These are phyloP conservation scores for Cardinalis cardinalis DNA, from an alignment of 2,113 vertebrate genomes.

Conservation along the genomic window DNA sequence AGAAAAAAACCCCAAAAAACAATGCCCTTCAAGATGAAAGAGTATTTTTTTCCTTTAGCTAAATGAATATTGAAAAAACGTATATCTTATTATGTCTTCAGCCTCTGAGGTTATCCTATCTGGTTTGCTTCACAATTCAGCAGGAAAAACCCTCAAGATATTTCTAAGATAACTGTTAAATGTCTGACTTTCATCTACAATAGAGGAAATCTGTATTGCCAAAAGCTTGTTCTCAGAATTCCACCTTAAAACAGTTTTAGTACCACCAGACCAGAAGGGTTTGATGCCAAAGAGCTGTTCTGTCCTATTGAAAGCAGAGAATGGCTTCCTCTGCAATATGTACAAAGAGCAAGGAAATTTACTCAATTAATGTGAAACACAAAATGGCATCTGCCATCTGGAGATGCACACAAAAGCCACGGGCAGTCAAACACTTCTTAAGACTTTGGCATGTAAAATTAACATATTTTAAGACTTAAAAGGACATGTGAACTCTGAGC, in stretches of 20 bases:
- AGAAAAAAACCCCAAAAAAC: not conserved
- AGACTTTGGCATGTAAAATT: conserved; percentile 77
- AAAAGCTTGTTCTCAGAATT: conserved; percentile 50
- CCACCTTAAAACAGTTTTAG: conserved; percentile 67
- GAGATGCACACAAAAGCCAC: conserved; percentile 72
- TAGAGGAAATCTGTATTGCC: conserved; percentile 4
- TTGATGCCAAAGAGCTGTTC: conserved; percentile 74
- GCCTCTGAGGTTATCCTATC: not conserved
- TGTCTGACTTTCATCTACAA: not conserved
- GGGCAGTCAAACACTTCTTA: conserved; percentile 74
- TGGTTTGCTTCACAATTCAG: conserved; percentile 12
- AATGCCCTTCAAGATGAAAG: not conserved
- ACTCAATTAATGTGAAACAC: conserved; percentile 80
- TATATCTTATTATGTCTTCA: not conserved
- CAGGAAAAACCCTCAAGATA: not conserved
- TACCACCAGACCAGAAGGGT: conserved; percentile 59
- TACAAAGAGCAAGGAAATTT: conserved; percentile 80
- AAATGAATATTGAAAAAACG: not conserved
- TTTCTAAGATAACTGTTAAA: conserved; percentile 10
- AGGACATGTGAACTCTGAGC: conserved; percentile 37
- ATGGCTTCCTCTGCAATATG: conserved; percentile 75
- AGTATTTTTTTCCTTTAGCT: not conserved
- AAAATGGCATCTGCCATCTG: conserved; percentile 80
- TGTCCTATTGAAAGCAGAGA: conserved; percentile 77
- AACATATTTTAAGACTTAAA: conserved; percentile 68